Percentiles rank a stretch among this genome's conserved stretches.
Conservation (phyloP, 2,113 vertebrate genomes). For the Centropus bengalensis region DNA sequence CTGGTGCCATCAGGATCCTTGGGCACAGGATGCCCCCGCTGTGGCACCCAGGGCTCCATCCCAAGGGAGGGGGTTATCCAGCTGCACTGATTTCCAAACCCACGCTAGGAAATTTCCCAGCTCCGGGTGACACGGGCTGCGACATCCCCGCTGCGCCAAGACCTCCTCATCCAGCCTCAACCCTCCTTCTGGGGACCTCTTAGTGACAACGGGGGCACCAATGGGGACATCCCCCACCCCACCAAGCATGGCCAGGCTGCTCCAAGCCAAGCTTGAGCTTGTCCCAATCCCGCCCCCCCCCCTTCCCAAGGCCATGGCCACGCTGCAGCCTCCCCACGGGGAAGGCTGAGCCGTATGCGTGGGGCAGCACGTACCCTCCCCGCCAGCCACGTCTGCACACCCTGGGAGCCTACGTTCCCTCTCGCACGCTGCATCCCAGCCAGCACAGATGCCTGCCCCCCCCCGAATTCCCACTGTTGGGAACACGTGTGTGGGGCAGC, state of each 20-base stretch:
- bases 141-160: neutral
- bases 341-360: neutral
- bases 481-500: neutral
- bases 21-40: neutral
- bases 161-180: neutral
- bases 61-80: neutral
- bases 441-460: neutral
- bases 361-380: constrained; percentile 14
- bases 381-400: neutral
- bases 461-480: neutral
- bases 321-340: neutral
- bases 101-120: neutral
- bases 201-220: no score
- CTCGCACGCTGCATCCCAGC: neutral
- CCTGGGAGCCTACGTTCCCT: neutral
- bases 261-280: neutral
- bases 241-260: accelerated
- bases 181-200: no score
- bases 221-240: neutral
- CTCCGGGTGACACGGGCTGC: neutral
- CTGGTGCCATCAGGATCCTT: accelerated
- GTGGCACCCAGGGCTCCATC: neutral
- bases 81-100: neutral
- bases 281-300: neutral
- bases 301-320: no score